phyloP scores from a whole-genome alignment of 1,140 invertebrate species.

The Zaprionus ghesquierei region DNA sequence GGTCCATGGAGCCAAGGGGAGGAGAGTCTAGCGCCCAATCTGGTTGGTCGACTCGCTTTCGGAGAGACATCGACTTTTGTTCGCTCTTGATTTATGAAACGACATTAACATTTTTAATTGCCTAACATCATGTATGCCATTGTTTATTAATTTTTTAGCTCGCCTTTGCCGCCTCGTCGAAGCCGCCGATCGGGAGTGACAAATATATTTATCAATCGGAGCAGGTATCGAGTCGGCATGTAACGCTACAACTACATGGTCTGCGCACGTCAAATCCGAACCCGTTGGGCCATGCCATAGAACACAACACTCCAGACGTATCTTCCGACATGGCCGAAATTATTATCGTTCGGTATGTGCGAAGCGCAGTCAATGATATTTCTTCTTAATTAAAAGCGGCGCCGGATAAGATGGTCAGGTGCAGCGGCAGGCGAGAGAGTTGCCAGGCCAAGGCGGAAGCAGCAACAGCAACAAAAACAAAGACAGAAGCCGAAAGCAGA shows the following conservation, averaged over 20 bases:
- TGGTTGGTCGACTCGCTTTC: constrained; percentile 57
- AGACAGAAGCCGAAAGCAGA: not conserved
- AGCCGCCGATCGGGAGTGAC: constrained; percentile 56
- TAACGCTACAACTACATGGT: constrained; percentile 48
- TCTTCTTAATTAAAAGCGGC: constrained; percentile 71
- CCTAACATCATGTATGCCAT: constrained; percentile 80
- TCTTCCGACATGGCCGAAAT: not conserved
- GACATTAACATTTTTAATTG: constrained; percentile 83
- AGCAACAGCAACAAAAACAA: not conserved
- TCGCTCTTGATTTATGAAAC: constrained; percentile 75
- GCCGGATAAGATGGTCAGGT: constrained; percentile 62
- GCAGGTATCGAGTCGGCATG: constrained; percentile 38
- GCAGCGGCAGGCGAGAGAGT: constrained; percentile 3
- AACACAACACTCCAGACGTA: constrained; percentile 15
- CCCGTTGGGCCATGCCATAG: not conserved
- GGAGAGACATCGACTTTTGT: constrained; percentile 41
- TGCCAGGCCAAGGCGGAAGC: not conserved
- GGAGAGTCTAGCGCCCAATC: constrained; percentile 57
- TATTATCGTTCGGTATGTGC: constrained; percentile 51
- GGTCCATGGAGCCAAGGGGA: not conserved
- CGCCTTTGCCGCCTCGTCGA: constrained; percentile 2
- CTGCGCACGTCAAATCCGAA: constrained; percentile 51
- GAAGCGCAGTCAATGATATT: constrained; percentile 55
- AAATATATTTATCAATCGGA: constrained; percentile 77
- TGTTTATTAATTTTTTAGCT: constrained; percentile 81